Conservation (phyloP, 2,888 invertebrate genomes). For the Meandrusa payeni region DNA sequence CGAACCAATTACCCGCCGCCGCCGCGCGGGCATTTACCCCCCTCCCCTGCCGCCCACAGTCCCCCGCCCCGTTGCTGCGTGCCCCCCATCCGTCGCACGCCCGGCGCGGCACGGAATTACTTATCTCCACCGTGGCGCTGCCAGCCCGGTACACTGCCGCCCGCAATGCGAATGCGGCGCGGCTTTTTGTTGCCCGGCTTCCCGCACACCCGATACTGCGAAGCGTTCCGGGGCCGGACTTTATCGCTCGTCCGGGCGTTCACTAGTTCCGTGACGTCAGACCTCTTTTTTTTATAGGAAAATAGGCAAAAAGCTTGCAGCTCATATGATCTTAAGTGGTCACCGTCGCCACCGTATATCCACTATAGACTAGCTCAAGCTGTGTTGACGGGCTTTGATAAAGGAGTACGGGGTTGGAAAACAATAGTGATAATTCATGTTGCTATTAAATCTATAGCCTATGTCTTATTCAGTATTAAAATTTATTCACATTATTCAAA, state of each 20-base stretch:
- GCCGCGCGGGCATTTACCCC: slow-evolving; percentile 73
- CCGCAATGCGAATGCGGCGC: slow-evolving; percentile 67
- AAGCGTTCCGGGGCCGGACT: slow-evolving; percentile 19
- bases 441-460: no score
- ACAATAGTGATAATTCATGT: no score
- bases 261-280: slow-evolving; percentile 14
- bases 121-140: slow-evolving; percentile 63
- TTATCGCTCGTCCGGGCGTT: slow-evolving; percentile 16
- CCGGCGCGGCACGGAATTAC: slow-evolving; percentile 54
- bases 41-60: no score
- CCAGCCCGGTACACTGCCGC: slow-evolving; percentile 68
- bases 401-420: no score
- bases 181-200: slow-evolving; percentile 48
- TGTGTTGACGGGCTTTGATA: no score
- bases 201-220: slow-evolving; percentile 24
- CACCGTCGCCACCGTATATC: no score
- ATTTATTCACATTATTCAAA: no score
- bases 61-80: slow-evolving; percentile 29
- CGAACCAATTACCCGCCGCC: slow-evolving; percentile 79
- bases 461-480: no score
- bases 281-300: no score
- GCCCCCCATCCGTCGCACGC: slow-evolving; percentile 39
- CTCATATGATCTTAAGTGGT: no score
- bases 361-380: no score
- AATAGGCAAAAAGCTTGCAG: no score